Base-by-base conservation (phyloP, 2,888 invertebrate species). In the Hypselothyrea guttata region DNA sequence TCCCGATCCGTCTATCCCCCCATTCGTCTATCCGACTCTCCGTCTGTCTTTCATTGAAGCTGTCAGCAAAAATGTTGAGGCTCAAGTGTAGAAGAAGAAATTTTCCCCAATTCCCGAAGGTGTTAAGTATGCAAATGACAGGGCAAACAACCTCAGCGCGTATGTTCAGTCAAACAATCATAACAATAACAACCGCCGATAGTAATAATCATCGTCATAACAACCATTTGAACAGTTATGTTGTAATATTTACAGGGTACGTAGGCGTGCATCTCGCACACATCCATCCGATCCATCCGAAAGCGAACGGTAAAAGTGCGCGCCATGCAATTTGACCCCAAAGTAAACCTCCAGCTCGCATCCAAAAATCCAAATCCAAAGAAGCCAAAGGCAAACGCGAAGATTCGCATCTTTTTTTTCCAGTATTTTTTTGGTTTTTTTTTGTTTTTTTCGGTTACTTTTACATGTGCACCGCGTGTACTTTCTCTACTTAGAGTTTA, bases 111-210 rank as follows among this genome's bases (percentile, higher is more conserved):
- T 66, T 67, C 47, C 42, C 47, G 49, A 75, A 78, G 78, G 78
- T 78, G 85, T 78, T 78, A 78, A 78, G 78, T 85, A 85, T 85
- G 85, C 83, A 78, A 78, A 78, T 85, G 78, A 85, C 85, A 70
- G 81, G 84, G 74, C 53, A 71, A 33, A 55, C 72, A 58, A 44
- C 64, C 11, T 30, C 18, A 18, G 33, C 30, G 33, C 22, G 18
- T 4, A 57, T 47, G 47, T 31, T 41, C 28, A 31, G n/a, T 48
- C 48, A 63, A 49, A 42, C 48, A 53, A 22, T 22, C 22, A 22
- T 22, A 52, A 61, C 46, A 62, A 62, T 34, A 53, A 60, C 46
- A 51, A 33, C n/a, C n/a, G n/a, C n/a, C 33, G 41, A 16, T 11
- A 42, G 13, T 42, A 44, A 37, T 37, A 53, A 41, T 9, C 30